A percentile compares a stretch with the other conserved stretches of the same genome.
Conservation (phyloP, 2,113 vertebrate species). For the Brachirus orientalis region DNA sequence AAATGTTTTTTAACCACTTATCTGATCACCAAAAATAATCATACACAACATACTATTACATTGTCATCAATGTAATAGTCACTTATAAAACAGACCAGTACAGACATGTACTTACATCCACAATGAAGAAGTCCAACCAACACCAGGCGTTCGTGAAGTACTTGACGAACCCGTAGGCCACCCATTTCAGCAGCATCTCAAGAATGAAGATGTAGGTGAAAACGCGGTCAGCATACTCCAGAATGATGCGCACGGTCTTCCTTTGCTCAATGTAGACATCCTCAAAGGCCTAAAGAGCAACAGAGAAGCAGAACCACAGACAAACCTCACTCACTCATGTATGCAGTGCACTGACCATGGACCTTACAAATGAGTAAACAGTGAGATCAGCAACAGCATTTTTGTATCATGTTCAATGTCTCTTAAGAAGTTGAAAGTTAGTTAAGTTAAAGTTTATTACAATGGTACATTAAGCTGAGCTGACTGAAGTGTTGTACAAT, state of each 20-base stretch:
- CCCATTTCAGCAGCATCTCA: constrained; percentile 99
- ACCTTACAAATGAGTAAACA: neutral
- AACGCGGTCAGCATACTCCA: constrained; percentile 95
- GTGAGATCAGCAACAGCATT: too few species aligned
- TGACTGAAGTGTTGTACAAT: too few species aligned
- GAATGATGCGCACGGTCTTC: constrained; percentile 91
- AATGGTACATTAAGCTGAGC: too few species aligned
- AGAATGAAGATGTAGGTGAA: constrained; percentile 99
- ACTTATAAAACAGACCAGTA: neutral
- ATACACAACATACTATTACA: too few species aligned
- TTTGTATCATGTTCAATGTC: too few species aligned
- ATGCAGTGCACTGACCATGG: neutral
- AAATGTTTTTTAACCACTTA: too few species aligned
- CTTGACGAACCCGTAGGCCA: constrained; percentile 96
- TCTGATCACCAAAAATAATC: neutral
- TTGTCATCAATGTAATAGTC: too few species aligned
- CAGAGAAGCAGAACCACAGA: constrained; percentile 11
- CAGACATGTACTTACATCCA: constrained; percentile 93
- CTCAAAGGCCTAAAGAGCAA: constrained; percentile 90
- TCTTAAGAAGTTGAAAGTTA: neutral
- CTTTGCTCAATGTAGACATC: constrained; percentile 98
- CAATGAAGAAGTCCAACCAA: constrained; percentile 99
- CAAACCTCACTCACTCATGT: neutral
- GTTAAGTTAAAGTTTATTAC: too few species aligned
- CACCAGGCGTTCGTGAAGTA: constrained; percentile 99